phyloP scores from a whole-genome alignment of 2,888 invertebrate species.

The Achlya flavicornis region DNA sequence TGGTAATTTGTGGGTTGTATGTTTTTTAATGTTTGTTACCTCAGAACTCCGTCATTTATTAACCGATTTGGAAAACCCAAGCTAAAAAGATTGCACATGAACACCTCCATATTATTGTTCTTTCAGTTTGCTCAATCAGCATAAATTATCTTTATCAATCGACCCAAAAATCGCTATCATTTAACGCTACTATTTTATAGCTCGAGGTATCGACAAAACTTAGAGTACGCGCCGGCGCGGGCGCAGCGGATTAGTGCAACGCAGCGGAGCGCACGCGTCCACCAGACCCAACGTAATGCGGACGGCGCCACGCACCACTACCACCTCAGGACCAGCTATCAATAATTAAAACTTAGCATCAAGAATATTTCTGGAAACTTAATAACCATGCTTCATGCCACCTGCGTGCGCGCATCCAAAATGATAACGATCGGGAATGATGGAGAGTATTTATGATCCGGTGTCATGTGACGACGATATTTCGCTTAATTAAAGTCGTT shows the following conservation, averaged over 20 bases:
- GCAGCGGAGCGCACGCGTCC: conserved; percentile 73
- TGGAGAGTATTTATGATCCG: conserved; percentile 6
- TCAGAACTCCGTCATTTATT: no score
- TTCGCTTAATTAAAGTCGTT: not conserved
- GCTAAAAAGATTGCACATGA: no score
- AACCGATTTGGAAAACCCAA: no score
- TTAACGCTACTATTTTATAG: not conserved
- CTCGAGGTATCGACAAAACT: not conserved
- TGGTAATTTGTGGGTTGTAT: no score
- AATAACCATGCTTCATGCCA: conserved; percentile 1
- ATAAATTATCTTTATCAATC: no score
- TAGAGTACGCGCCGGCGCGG: conserved; percentile 29
- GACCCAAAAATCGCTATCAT: not conserved
- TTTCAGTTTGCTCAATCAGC: no score
- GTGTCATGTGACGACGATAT: conserved; percentile 7
- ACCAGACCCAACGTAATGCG: conserved; percentile 75
- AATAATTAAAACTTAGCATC: conserved; percentile 1
- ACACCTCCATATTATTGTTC: no score
- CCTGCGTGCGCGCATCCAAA: conserved; percentile 1
- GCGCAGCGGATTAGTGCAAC: conserved; percentile 58
- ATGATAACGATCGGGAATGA: conserved; percentile 8
- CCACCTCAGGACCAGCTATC: conserved; percentile 12
- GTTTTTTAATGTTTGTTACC: no score
- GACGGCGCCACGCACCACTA: conserved; percentile 57
- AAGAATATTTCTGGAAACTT: conserved; percentile 6